Conservation (phyloP, 2,113 vertebrate species). For the Phyllostomus discolor region DNA sequence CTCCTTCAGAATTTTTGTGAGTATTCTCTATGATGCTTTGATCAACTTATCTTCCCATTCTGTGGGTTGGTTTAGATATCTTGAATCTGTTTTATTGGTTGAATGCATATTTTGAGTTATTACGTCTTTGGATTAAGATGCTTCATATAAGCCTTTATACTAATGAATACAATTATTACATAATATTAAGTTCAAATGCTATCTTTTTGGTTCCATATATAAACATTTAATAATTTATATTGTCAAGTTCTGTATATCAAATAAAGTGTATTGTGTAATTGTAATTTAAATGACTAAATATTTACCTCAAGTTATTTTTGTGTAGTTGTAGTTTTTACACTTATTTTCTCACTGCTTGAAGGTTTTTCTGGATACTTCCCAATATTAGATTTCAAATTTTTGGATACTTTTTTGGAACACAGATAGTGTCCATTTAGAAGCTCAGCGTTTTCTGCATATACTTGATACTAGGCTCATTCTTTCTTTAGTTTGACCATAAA, state of each 20-base stretch:
- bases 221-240: background rate
- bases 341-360: background rate
- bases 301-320: background rate
- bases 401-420: conserved; percentile 25
- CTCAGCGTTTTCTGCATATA: conserved; percentile 37
- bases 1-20: background rate
- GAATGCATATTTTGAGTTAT: background rate
- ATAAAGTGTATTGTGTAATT: background rate
- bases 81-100: background rate
- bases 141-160: background rate
- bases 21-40: background rate
- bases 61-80: background rate
- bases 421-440: conserved; percentile 44
- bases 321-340: background rate
- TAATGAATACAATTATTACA: background rate
- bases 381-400: conserved; percentile 10
- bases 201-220: background rate
- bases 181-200: background rate
- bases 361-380: background rate
- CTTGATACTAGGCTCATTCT: conserved; percentile 59
- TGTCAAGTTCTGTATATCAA: background rate
- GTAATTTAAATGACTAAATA: background rate
- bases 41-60: background rate
- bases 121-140: background rate
- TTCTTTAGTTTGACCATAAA: conserved; percentile 71